Base-by-base conservation (phyloP, 2,113 vertebrate species). In the Tricholaema leucomelas region DNA sequence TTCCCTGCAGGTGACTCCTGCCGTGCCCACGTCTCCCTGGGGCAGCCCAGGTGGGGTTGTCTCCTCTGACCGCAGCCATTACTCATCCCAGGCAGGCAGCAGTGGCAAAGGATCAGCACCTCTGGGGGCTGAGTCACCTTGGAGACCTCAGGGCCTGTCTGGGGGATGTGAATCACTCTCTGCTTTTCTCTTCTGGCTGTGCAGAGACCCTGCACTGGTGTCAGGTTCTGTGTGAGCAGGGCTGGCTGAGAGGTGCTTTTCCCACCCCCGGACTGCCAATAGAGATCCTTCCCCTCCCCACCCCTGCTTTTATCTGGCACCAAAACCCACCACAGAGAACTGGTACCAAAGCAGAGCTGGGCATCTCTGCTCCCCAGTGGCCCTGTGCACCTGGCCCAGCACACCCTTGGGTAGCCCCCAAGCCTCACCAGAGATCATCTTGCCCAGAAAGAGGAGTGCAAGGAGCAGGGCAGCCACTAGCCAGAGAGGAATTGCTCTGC, bases 1-100 rank as follows among this genome's bases (percentile, higher is more conserved):
- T 42, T 67, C 48, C 27, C 38, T 82, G 21, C 38, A 79, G 80
- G 30, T 72, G 33, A 81, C 55, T 81, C 44, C 77, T 90, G 48
- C 63, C 40, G 59, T 95, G 92, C 92, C 85, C 80, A 92, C 30
- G 1, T 67, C 83, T 81, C 80, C 77, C 90, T 93, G 16, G 0
- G 86, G 92, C 81, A 88, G 59, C 11, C 66, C 89, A 94, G 92
- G 92, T 95, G 87, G 84, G 54, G 88, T 84, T 61, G 30, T 64
- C 58, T 95, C 50, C 65, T 72, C 70, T 94, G 81, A 54, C 89
- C 8, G 0, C 65, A 82, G 48, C 77, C 16, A 35, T 88, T 92
- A 91, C 15, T 90, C 90, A 92, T 60, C 77, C 86, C 83, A 83
- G 59, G 63, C 30, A 73, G 64, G 80, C 74, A 79, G 35, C 59